Conservation (phyloP, 2,113 vertebrate genomes). For the Pelvicachromis taeniatus region DNA sequence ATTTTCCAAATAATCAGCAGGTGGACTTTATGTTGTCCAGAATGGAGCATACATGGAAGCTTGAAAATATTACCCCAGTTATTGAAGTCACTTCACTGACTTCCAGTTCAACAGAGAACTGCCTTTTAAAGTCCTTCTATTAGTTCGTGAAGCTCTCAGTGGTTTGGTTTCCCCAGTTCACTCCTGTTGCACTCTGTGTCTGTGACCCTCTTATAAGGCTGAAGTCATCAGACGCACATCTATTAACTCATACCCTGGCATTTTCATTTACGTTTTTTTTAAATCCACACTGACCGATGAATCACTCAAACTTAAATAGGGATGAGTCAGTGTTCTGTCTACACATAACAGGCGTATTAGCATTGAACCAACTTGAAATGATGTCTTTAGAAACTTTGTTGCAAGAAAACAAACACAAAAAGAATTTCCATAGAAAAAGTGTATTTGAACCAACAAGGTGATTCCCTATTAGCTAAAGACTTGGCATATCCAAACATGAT, state of each 20-base stretch:
- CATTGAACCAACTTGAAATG: neutral
- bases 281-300: neutral
- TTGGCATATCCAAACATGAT: too few relatives aligned
- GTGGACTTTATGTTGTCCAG: neutral
- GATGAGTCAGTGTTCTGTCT: neutral
- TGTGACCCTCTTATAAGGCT: neutral
- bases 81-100: neutral
- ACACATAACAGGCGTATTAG: neutral
- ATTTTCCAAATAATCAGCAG: neutral
- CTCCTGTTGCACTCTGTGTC: neutral
- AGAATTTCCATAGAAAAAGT: neutral
- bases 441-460: too few relatives aligned
- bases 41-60: neutral
- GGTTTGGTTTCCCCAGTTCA: neutral
- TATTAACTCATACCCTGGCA: neutral
- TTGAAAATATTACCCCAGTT: neutral
- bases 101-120: neutral
- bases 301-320: neutral
- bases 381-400: neutral
- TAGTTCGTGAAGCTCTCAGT: neutral
- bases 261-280: neutral
- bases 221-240: neutral
- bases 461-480: too few relatives aligned
- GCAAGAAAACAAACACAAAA: neutral
- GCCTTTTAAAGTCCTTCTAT: neutral